Evolutionary conservation across 1,140 invertebrate species (phyloP), one percentile per base, ranked within the genome.

Genomic region (Tetraneura akinire): DNA sequence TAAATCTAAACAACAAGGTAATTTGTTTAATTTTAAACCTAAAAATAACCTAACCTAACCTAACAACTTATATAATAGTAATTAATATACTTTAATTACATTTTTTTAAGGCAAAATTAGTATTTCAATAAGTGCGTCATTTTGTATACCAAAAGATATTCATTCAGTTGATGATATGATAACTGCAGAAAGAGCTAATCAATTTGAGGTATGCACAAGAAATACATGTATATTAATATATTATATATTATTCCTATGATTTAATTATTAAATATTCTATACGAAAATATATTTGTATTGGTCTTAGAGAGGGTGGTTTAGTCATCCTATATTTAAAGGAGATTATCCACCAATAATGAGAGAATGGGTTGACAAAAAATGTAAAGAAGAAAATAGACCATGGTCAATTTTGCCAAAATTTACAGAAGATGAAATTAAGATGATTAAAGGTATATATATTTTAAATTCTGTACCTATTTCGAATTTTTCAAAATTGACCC

Each of bases 301-400:
- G 32, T 85, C 83, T 62, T 82, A 89, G 87, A 82, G 83, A 53
- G 87, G 87, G 8, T 89, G 88, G 87, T 91, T 88, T 81, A 88
- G 86, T 2, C 86, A 91, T 85, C 90, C 91, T 9, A 89, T 92
- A 70, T 90, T 88, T 82, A 83, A 85, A 18, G 91, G 91, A 11
- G 89, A 92, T 82, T 92, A 91, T 83, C 90, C 91, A 3, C 81
- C 85, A 76, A 85, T 89, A 23, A 87, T 92, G 85, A 89, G 88
- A 81, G 84, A 88, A 32, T 86, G 86, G 45, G 85, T 92, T 3
- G 86, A 85, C 13, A 82, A 83, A 13, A 87, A 88, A n/a, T 91
- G 90, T 83, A 85, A 85, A 53, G 83, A 86, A 62, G 90, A 92
- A 86, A 88, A 89, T 4, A 88, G 86, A 74, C 81, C 80, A 0